Base-by-base conservation (phyloP, 1,140 invertebrate species). In the Caenorhabditis tropicalis region DNA sequence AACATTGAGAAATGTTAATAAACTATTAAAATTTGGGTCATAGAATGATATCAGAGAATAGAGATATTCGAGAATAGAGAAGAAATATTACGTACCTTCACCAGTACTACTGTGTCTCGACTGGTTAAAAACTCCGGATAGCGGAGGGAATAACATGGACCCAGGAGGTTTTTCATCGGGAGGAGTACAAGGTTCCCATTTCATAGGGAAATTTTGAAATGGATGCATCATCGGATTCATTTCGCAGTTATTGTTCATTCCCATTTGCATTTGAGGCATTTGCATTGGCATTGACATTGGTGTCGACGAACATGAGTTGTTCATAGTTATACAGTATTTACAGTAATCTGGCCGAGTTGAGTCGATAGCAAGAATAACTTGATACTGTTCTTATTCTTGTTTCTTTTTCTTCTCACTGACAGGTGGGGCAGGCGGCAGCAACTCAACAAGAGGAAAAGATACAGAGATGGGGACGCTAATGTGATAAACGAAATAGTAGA, bases 401-500 rank as follows among this genome's bases (percentile, higher is more conserved):
- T 74, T 74, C 65, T 74, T 43, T 43, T 74, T 74, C 65, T 29
- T 43, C 9, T 15, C 65, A 31, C n/a, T 74, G 36, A n/a, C 65
- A 74, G 65, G 65, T 74, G 65, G 65, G 24, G 65, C 36, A 74
- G 65, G 65, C 36, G 65, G 65, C 65, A 74, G 65, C 65, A 74
- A 74, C 65, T 74, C 65, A 74, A 74, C 36, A 46, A 74, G 65
- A n/a, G 21, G 43, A 39, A 74, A 36, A 74, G 43, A 74, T 36
- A 74, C 16, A 74, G 65, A 74, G 27, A 24, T n/a, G 33, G 65
- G 65, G 33, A 74, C 65, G 65, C 65, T 74, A 74, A 74, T 74
- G 43, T 74, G 65, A 74, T 74, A 74, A 74, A 43, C 65, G 65
- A 74, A 21, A 74, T 74, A 74, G 65, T 74, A 12, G n/a, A 74